phyloP scores from a whole-genome alignment of 2,113 vertebrate genomes.

The Beaufortia kweichowensis region DNA sequence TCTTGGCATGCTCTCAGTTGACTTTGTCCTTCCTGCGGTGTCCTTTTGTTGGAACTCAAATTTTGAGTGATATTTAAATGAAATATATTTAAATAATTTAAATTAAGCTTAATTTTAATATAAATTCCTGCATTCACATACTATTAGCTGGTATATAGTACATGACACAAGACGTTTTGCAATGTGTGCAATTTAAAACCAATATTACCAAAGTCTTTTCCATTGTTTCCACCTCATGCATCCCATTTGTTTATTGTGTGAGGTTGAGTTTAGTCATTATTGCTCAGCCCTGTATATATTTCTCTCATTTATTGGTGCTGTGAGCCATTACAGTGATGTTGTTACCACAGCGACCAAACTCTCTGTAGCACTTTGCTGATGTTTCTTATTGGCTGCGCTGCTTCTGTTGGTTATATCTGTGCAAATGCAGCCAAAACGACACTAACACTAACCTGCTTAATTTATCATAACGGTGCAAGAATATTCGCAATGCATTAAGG shows the following conservation, averaged over 20 bases:
- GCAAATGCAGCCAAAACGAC: neutral
- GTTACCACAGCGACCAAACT: constrained; percentile 30
- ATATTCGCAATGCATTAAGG: neutral
- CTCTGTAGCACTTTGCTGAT: constrained; percentile 41
- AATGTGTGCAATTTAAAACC: too few species aligned
- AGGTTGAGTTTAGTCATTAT: constrained; percentile 1
- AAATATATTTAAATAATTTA: too few species aligned
- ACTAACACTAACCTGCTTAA: neutral
- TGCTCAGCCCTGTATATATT: constrained; percentile 21
- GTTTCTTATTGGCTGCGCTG: constrained; percentile 20
- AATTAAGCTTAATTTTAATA: too few species aligned
- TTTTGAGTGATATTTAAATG: too few species aligned
- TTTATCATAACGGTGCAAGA: neutral
- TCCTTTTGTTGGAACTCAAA: too few species aligned
- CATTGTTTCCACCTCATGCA: too few species aligned
- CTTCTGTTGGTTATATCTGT: constrained; percentile 1
- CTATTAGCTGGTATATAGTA: too few species aligned
- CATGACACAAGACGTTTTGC: too few species aligned
- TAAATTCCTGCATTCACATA: too few species aligned
- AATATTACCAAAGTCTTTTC: too few species aligned
- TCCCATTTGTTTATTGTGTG: constrained; percentile 20
- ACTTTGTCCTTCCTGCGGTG: too few species aligned
- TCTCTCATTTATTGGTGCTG: constrained; percentile 30
- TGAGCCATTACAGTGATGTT: constrained; percentile 29
- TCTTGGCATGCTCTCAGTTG: too few species aligned